Conservation (phyloP, 1,140 invertebrate genomes). For the Theocolax elegans region DNA sequence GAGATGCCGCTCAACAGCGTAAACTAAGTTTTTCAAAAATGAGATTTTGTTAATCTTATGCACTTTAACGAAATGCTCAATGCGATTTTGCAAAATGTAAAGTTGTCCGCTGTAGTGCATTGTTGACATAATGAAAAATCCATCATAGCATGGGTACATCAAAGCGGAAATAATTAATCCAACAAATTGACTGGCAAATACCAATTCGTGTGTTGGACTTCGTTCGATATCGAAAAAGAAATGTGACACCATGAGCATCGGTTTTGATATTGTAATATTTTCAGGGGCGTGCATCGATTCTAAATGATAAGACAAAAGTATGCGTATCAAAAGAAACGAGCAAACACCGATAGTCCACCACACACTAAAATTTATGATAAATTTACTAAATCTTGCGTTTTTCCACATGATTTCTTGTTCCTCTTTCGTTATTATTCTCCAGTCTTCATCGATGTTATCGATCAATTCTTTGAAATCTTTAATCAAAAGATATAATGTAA, state of each 20-base stretch:
- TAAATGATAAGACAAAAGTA: background rate
- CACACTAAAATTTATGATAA: background rate
- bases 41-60: background rate
- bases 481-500: background rate
- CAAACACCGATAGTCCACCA: background rate
- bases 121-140: conserved; percentile 1
- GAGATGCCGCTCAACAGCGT: background rate
- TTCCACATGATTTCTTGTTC: conserved; percentile 9
- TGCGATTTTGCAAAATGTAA: background rate
- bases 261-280: background rate
- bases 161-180: background rate
- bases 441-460: background rate
- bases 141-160: background rate
- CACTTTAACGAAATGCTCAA: background rate
- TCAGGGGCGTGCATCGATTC: background rate
- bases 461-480: background rate
- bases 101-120: conserved; percentile 19
- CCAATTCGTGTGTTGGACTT: conserved; percentile 15
- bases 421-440: background rate
- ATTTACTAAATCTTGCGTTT: conserved; percentile 3
- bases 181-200: background rate
- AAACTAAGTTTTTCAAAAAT: background rate
- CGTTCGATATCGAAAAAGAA: conserved; percentile 1
- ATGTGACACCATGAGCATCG: background rate
- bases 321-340: no score